Evolutionary conservation across 2,113 vertebrate genomes (phyloP), one percentile per base, ranked within the genome.

Genomic region (Hyperoodon ampullatus): DNA sequence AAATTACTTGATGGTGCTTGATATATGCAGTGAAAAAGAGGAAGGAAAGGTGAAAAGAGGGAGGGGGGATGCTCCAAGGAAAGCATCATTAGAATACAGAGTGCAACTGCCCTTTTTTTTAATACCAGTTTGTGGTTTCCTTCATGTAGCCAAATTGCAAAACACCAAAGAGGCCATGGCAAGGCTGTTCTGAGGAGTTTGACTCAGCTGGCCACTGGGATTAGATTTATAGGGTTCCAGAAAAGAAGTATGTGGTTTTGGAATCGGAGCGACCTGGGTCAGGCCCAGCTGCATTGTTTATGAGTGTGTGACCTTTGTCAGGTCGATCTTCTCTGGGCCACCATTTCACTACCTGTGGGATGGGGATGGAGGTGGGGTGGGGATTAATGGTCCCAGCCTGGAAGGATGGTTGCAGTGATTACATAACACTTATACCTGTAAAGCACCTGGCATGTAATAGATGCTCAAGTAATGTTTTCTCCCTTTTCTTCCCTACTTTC

Each of bases 351-450:
- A n/a, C 14, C 80, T 74, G 70, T 30, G 47, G n/a, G 33, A n/a
- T 42, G 53, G 68, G 55, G 15, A n/a, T 47, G 53, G 74, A 47
- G 15, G 1, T 2, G 14, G 47, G 8, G 0, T 44, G 12, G 1
- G 9, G 2, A 4, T 0, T 19, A 24, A 26, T 33, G 47, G 47
- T 33, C 58, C 14, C 33, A 35, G 21, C 33, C 58, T 39, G 26
- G 35, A 89, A 94, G 63, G 44, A 15, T 23, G 30, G 12, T 23
- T 60, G 35, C n/a, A 21, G 16, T 13, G 47, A 61, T 70, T 53
- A 9, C 4, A 0, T 65, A 23, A 35, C 8, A 24, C 1, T 3
- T 77, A 33, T 12, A 53, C 2, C 2, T 19, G 23, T 24, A 3
- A 70, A 47, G 66, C 2, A 47, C 53, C 42, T 50, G n/a, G 33